phyloP scores from a whole-genome alignment of 1,140 invertebrate genomes.

The Cyclina sinensis region DNA sequence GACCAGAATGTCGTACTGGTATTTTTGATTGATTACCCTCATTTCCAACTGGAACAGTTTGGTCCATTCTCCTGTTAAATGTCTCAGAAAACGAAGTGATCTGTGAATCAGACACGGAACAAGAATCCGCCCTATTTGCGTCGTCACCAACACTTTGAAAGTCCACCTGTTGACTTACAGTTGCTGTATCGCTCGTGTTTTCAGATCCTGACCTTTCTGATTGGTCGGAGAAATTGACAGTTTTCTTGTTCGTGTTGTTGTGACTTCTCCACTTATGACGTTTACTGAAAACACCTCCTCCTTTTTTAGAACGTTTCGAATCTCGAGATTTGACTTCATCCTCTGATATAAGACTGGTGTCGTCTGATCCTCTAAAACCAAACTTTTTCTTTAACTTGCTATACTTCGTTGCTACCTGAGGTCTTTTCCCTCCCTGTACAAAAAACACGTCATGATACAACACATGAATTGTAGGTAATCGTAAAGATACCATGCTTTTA shows the following conservation, averaged over 20 bases:
- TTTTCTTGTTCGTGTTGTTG: slow-evolving; percentile 23
- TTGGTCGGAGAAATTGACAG: slow-evolving; percentile 50
- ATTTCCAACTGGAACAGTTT: slow-evolving; percentile 17
- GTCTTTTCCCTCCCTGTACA: slow-evolving; percentile 64
- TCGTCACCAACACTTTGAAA: neutral
- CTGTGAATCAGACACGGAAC: slow-evolving; percentile 55
- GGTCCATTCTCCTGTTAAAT: slow-evolving; percentile 16
- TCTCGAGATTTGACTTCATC: slow-evolving; percentile 56
- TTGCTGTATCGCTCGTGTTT: slow-evolving; percentile 5
- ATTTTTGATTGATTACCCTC: neutral
- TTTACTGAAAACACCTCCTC: slow-evolving; percentile 63
- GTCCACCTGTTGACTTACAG: neutral
- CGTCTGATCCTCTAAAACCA: slow-evolving; percentile 45
- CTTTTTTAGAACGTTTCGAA: slow-evolving; percentile 59
- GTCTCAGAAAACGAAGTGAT: slow-evolving; percentile 61
- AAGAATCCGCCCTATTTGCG: neutral
- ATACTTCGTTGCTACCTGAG: slow-evolving; percentile 49
- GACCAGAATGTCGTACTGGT: neutral
- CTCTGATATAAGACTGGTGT: slow-evolving; percentile 49
- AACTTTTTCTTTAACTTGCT: slow-evolving; percentile 65
- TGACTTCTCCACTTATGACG: slow-evolving; percentile 61
- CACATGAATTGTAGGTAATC: too few relatives aligned
- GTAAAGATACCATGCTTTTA: too few relatives aligned
- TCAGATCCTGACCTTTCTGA: slow-evolving; percentile 18
- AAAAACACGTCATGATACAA: too few relatives aligned